These are phyloP conservation scores for Campoplex capitator DNA, from an alignment of 2,888 invertebrate genomes.

Conservation along the genomic window DNA sequence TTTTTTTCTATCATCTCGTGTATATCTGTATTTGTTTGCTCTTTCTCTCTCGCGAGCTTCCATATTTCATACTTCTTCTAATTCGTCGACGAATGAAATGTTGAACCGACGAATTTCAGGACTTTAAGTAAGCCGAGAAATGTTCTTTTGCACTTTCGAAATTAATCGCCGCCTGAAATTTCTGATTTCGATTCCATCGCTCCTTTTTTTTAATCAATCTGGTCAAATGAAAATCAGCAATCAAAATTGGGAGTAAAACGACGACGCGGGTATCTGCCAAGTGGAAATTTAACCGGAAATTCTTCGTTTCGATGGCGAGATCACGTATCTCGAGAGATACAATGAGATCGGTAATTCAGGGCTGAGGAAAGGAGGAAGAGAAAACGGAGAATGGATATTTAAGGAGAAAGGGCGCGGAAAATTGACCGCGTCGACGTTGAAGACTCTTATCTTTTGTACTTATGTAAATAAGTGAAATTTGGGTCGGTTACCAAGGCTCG, in stretches of 20 bases:
- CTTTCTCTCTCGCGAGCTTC: not conserved
- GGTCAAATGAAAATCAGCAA: too few species aligned
- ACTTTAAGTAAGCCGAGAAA: not conserved
- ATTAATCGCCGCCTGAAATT: not conserved
- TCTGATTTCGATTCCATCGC: not conserved
- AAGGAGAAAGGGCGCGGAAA: constrained; percentile 41
- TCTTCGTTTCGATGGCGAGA: not conserved
- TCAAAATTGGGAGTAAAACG: not conserved
- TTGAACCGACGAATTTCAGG: not conserved
- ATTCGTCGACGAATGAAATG: not conserved
- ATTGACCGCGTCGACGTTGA: constrained; percentile 73
- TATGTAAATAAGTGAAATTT: constrained; percentile 80
- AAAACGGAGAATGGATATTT: constrained; percentile 57
- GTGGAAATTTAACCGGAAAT: not conserved
- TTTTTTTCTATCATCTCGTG: not conserved
- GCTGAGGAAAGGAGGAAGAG: constrained; percentile 6
- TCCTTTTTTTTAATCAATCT: too few species aligned
- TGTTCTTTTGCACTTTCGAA: not conserved
- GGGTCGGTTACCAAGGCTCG: constrained; percentile 67
- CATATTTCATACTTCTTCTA: constrained; percentile 3
- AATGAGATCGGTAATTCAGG: constrained; percentile 55
- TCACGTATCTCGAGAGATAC: not conserved
- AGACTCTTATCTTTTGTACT: constrained; percentile 74
- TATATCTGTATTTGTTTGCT: not conserved
- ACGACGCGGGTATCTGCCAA: not conserved